Conservation (phyloP, 2,797 vertebrate species). For the Gouania willdenowi region DNA sequence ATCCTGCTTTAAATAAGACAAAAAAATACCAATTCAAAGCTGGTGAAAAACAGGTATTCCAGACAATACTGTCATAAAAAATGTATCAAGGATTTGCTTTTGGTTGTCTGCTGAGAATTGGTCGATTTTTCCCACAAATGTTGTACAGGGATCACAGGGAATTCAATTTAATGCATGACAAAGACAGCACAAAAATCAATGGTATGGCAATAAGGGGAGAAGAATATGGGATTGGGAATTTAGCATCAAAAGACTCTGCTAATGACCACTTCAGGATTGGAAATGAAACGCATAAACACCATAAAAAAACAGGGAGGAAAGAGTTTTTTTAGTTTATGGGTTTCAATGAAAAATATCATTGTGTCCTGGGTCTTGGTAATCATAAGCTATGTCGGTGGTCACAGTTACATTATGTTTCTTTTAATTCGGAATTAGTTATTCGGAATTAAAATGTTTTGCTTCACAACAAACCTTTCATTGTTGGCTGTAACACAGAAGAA, state of each 20-base stretch:
- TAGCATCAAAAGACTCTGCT: conserved; percentile 26
- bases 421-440: too few species aligned
- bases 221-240: conserved; percentile 34
- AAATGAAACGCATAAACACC: conserved; percentile 26
- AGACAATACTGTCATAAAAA: neutral
- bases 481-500: too few species aligned
- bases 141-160: neutral
- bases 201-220: conserved; percentile 3
- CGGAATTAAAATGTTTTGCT: too few species aligned
- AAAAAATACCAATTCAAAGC: conserved; percentile 7
- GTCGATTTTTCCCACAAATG: neutral
- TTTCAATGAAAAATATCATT: conserved; percentile 11
- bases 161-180: too few species aligned
- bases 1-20: conserved; percentile 15
- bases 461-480: too few species aligned
- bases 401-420: too few species aligned
- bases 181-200: too few species aligned
- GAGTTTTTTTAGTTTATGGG: conserved; percentile 12
- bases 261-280: conserved; percentile 12
- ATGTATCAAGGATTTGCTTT: neutral
- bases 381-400: neutral
- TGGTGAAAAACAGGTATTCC: neutral
- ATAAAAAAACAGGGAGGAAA: conserved; percentile 7
- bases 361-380: conserved; percentile 18
- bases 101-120: neutral